Percentiles rank a stretch among this genome's conserved stretches.
These are phyloP conservation scores for Hippasteria phrygiana DNA, from an alignment of 53 echinoderm and acorn worm species.

Conservation along the genomic window DNA sequence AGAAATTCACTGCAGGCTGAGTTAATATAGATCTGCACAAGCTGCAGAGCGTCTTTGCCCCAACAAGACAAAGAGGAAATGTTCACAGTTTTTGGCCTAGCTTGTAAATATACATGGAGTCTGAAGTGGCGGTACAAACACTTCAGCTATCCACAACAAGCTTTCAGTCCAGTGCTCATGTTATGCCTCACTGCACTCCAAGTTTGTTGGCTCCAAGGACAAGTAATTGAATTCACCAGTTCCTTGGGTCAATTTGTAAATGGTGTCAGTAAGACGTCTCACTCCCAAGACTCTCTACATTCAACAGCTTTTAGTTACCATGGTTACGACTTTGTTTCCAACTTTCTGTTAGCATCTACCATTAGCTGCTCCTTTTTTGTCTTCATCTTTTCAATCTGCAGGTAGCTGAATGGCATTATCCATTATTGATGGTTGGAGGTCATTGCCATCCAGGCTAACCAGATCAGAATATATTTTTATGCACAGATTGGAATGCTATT, in stretches of 20 bases:
- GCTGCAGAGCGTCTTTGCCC: too few species aligned
- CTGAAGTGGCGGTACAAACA: background rate
- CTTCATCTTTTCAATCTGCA: too few species aligned
- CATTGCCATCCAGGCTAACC: too few species aligned
- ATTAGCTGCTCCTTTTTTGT: too few species aligned
- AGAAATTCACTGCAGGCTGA: too few species aligned
- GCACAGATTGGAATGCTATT: too few species aligned
- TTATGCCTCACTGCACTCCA: background rate
- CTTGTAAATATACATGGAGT: background rate
- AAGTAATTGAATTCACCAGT: background rate
- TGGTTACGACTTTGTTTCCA: background rate
- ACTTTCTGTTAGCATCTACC: background rate
- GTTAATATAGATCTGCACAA: too few species aligned
- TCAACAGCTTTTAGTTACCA: background rate
- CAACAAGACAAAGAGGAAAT: background rate
- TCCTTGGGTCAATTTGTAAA: background rate
- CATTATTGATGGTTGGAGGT: too few species aligned
- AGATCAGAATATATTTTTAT: too few species aligned
- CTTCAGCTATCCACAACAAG: background rate
- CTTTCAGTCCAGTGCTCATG: background rate
- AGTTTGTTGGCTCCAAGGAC: background rate
- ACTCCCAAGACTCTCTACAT: background rate
- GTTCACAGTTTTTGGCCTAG: background rate
- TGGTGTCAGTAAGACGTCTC: background rate
- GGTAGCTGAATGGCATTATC: too few species aligned